Conservation (phyloP, 2,113 vertebrate species). For the Lagopus muta region DNA sequence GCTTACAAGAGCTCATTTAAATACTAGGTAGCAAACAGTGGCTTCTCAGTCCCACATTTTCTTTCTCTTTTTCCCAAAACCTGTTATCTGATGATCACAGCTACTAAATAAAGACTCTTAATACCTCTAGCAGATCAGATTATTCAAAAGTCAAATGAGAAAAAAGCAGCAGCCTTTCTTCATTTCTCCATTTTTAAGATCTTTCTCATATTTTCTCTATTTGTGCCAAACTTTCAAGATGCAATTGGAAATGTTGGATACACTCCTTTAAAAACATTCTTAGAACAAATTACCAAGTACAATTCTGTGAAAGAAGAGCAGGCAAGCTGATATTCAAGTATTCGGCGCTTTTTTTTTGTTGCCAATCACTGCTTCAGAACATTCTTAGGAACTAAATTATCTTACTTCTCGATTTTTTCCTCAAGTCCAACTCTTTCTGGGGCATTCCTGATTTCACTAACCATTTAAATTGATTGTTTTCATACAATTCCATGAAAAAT, state of each 20-base stretch:
- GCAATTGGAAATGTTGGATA: slow-evolving; percentile 41
- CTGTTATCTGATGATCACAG: slow-evolving; percentile 1
- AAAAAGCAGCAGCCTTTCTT: neutral
- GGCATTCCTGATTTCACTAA: neutral
- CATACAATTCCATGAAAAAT: neutral
- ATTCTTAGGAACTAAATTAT: neutral
- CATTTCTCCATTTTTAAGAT: slow-evolving; percentile 20
- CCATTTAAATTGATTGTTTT: neutral
- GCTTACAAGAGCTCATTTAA: neutral
- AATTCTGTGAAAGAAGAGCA: neutral
- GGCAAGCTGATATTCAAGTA: neutral
- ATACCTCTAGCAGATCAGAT: neutral
- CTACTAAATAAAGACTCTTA: slow-evolving; percentile 8
- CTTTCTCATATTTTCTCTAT: neutral
- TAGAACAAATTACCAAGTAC: slow-evolving; percentile 26
- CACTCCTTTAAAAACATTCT: slow-evolving; percentile 19
- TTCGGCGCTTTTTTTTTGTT: neutral
- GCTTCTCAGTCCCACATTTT: neutral
- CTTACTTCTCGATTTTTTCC: neutral
- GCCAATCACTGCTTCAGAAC: neutral
- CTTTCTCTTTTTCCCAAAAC: neutral
- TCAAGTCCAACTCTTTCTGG: neutral
- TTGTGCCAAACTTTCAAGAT: neutral
- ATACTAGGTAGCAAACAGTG: neutral
- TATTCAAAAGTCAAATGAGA: neutral